Conservation (phyloP, 2,113 vertebrate genomes). For the Psophia crepitans region DNA sequence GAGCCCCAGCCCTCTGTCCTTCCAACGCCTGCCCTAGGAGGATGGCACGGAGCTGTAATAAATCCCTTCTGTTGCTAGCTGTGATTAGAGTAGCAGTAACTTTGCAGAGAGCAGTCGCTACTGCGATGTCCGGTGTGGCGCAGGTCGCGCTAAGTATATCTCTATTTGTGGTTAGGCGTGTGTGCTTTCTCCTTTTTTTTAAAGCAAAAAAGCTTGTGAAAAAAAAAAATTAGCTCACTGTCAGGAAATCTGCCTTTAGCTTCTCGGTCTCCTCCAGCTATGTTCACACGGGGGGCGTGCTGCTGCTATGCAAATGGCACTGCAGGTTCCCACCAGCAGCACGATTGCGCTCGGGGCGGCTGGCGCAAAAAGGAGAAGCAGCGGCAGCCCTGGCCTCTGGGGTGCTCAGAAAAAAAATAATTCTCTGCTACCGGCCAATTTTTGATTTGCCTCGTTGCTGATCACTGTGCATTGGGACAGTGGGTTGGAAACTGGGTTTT, state of each 20-base stretch:
- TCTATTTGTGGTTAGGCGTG: background rate
- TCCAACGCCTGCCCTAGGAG: accelerated
- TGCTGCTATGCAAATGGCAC: conserved; percentile 12
- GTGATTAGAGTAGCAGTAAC: background rate
- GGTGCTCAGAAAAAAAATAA: background rate
- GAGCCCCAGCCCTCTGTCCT: background rate
- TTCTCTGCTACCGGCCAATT: background rate
- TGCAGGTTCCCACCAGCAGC: conserved; percentile 15
- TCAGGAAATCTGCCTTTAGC: conserved; percentile 33
- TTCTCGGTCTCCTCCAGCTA: background rate
- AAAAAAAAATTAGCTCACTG: background rate
- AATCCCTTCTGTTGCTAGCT: background rate
- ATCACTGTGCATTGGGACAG: accelerated
- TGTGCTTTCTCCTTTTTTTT: background rate
- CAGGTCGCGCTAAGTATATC: background rate
- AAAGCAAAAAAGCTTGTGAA: background rate
- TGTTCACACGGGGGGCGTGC: background rate
- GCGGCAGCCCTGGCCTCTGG: background rate
- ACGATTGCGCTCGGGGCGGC: background rate
- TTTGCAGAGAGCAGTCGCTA: background rate
- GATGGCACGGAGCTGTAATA: background rate
- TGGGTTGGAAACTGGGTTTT: background rate
- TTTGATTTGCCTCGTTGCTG: background rate
- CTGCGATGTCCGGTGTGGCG: background rate
- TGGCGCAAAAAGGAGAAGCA: conserved; percentile 35